Evolutionary conservation across 2,888 invertebrate species (phyloP).

Genomic region (Dicyrtoma fusca): DNA sequence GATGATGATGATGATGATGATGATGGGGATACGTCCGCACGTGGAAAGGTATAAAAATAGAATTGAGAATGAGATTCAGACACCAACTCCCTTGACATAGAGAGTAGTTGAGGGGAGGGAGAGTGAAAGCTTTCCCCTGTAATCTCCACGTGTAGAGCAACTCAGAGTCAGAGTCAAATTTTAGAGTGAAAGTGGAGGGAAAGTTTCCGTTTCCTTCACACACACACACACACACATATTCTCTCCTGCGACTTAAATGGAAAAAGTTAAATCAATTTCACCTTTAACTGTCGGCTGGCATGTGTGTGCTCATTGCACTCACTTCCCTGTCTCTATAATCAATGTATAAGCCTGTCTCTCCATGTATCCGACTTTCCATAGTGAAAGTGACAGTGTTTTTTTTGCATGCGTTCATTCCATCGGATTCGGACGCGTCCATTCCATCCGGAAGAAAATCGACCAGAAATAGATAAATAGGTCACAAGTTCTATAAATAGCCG

Average conservation of each 20-base stretch:
- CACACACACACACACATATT: too few relatives aligned
- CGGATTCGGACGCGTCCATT: neutral
- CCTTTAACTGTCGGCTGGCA: neutral
- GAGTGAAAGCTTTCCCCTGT: neutral
- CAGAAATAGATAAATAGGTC: conserved; percentile 34
- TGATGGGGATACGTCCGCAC: neutral
- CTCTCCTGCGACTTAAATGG: conserved; percentile 12
- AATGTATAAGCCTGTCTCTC: too few relatives aligned
- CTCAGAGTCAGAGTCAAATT: neutral
- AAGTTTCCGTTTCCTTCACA: neutral
- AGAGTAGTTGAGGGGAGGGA: neutral
- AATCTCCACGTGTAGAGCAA: conserved; percentile 5
- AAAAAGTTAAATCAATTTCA: conserved; percentile 27
- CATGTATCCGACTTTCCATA: too few relatives aligned
- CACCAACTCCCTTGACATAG: too few relatives aligned
- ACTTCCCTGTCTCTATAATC: too few relatives aligned
- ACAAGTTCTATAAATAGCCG: conserved; percentile 26
- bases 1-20: neutral
- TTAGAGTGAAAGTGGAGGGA: neutral
- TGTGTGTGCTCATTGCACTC: neutral
- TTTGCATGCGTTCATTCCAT: neutral
- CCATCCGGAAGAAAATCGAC: conserved; percentile 23
- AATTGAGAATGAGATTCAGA: too few relatives aligned
- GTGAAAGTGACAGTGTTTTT: too few relatives aligned
- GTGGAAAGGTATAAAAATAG: too few relatives aligned